phyloP scores from a whole-genome alignment of 2,888 invertebrate genomes.

The Ceriagrion tenellum region DNA sequence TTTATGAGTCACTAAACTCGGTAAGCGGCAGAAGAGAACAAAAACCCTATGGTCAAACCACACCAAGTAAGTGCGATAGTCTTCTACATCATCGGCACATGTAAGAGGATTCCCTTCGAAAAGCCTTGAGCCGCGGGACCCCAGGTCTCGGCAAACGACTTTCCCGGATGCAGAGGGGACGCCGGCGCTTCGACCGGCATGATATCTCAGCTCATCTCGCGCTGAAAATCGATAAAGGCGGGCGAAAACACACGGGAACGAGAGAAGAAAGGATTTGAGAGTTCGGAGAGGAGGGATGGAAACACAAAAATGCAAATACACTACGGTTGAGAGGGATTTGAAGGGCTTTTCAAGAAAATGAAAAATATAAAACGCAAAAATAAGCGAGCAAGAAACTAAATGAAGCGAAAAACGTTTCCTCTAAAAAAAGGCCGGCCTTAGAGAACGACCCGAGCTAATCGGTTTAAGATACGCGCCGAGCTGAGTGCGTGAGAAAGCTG shows the following conservation, averaged over 20 bases:
- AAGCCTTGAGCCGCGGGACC: too few relatives aligned
- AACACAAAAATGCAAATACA: background rate
- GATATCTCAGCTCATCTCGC: background rate
- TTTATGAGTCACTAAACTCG: too few relatives aligned
- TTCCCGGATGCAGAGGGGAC: too few relatives aligned
- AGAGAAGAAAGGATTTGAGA: background rate
- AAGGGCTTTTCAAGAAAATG: background rate
- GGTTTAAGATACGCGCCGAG: background rate
- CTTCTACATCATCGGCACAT: too few relatives aligned
- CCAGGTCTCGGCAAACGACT: too few relatives aligned
- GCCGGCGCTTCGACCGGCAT: background rate
- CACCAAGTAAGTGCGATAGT: too few relatives aligned
- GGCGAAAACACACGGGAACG: background rate
- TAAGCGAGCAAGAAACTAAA: background rate
- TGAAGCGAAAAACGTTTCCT: background rate
- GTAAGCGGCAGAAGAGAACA: too few relatives aligned
- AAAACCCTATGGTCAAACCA: too few relatives aligned
- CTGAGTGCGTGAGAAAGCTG: background rate
- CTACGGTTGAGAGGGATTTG: background rate
- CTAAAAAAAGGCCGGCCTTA: background rate
- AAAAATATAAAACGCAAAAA: background rate
- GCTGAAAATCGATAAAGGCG: background rate
- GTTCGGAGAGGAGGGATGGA: background rate
- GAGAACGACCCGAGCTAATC: background rate
- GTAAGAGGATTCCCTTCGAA: too few relatives aligned